Conservation (phyloP, 2,888 invertebrate species). For the Oscheius sp. region DNA sequence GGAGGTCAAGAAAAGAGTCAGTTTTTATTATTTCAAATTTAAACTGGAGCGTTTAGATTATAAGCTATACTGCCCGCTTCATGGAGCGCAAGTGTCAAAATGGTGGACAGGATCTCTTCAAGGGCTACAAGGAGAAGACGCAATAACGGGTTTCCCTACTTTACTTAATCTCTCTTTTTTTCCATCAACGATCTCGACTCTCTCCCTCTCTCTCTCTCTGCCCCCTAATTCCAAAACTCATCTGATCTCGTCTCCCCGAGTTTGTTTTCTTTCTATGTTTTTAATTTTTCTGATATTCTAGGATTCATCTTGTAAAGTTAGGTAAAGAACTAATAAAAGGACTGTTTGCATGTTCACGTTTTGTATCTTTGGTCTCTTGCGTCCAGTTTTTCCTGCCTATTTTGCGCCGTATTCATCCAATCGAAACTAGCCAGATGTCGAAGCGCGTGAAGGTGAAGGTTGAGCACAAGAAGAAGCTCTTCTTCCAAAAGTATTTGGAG, state of each 20-base stretch:
- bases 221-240: background rate
- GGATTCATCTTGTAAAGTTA: background rate
- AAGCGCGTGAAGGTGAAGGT: constrained; percentile 59
- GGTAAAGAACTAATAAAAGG: background rate
- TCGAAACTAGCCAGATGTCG: background rate
- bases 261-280: background rate
- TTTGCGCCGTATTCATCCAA: too few relatives aligned
- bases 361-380: too few relatives aligned
- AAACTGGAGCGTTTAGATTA: constrained; percentile 41
- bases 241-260: background rate
- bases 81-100: constrained; percentile 48
- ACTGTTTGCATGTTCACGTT: too few relatives aligned
- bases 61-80: constrained; percentile 41
- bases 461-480: constrained; percentile 59
- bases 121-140: constrained; percentile 38
- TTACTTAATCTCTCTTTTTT: background rate
- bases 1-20: constrained; percentile 1
- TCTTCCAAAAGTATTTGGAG: constrained; percentile 60
- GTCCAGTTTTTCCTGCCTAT: too few relatives aligned
- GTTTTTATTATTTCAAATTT: background rate
- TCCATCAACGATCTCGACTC: too few relatives aligned
- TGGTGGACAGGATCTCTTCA: constrained; percentile 47
- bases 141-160: background rate
- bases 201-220: background rate
- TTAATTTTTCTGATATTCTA: background rate